Base-by-base conservation (phyloP, 2,797 vertebrate genomes). In the Enteromius fasciolatus region DNA sequence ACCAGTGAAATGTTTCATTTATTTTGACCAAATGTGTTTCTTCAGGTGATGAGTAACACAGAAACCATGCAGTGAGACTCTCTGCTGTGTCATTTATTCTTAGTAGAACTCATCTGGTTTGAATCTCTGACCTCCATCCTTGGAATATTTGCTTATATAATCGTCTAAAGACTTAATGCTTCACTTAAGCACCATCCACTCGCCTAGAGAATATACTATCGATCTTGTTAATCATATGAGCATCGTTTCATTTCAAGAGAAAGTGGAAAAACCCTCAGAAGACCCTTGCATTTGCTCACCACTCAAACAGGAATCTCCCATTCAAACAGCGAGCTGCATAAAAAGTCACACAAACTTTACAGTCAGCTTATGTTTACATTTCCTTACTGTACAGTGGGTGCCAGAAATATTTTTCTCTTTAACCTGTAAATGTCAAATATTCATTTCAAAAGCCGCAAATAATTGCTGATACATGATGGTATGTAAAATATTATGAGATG, bases 231-330 rank as follows among this genome's bases (percentile, higher is more conserved):
- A 73, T 54, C 15, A 20, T 36, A 39, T 54, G 33, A 41, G 9
- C 31, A 14, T 52, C n/a, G 36, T 66, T 33, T 48, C 3, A 18
- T 64, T 63, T 50, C 15, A 81, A 36, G 20, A 50, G 20, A 52
- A 39, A 39, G 31, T 54, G 80, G 79, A 66, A 74, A 74, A 36
- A 5, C 44, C 54, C 61, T 50, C 7, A 52, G 78, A 57, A 63
- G 54, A 76, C 57, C 57, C 20, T 57, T 23, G 1, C 23, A 63
- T 76, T 63, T 46, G 23, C 74, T 46, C 5, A 20, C 23, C 25
- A 46, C 52, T 39, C n/a, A 63, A 17, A 46, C 23, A 63, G 75
- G 75, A 76, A 63, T 76, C 39, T 76, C 33, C 75, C 75, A 0
- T 41, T 31, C 28, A 46, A 20, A 61, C 20, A 46, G 9, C n/a